Evolutionary conservation across 2,797 vertebrate species (phyloP).

Genomic region (Sebastes aleutianus): DNA sequence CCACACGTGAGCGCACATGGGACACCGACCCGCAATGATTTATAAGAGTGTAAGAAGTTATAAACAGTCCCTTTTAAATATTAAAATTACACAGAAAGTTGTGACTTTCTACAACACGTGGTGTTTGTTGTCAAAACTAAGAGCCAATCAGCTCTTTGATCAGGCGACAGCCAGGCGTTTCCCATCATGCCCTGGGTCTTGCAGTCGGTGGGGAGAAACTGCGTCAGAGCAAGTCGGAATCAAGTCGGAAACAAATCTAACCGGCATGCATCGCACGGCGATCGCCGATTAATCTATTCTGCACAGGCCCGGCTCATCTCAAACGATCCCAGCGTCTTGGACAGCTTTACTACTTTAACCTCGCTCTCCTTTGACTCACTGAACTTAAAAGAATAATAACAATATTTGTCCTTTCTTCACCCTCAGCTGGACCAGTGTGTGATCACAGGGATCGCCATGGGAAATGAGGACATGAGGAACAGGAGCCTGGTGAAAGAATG

Average conservation of each 20-base stretch:
- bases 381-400: not conserved
- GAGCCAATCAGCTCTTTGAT: no score
- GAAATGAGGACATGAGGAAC: slow-evolving; percentile 88
- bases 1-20: fast-evolving
- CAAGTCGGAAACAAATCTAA: no score
- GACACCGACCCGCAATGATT: no score
- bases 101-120: no score
- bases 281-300: no score
- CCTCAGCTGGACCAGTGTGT: slow-evolving; percentile 91
- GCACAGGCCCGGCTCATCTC: no score
- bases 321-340: not conserved
- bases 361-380: not conserved
- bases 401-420: not conserved
- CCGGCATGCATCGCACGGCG: fast-evolving
- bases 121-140: no score
- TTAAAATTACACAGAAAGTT: not conserved
- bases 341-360: not conserved
- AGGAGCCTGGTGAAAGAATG: slow-evolving; percentile 89
- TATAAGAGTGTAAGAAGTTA: no score
- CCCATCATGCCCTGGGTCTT: no score
- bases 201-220: no score
- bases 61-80: not conserved
- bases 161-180: no score
- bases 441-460: slow-evolving; percentile 88
- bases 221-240: no score